Base-by-base conservation (phyloP, 2,797 vertebrate species). In the Sternarchorhynchus goeldii region DNA sequence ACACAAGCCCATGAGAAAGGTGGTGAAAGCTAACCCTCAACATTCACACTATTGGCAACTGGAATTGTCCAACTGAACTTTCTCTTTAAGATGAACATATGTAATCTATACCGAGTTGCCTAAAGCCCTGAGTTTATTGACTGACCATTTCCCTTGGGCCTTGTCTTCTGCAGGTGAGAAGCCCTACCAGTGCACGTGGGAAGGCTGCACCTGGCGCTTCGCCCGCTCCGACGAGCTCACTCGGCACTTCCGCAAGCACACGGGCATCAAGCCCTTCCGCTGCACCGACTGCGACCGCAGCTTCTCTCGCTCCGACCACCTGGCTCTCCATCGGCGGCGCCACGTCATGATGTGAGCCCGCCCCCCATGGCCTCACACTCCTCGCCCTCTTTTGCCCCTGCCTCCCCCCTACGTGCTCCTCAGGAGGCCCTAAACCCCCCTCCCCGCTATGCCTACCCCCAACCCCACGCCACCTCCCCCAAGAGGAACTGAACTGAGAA, bases 131-230 rank as follows among this genome's bases (percentile, higher is more conserved):
- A 68, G 31, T 25, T 25, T 63, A 17, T 1, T 0, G 7, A 2
- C 5, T 25, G 17, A 73, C 5, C 25, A 5, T 73, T 31, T 34
- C 17, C 12, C n/a, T 57, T 29, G 57, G 25, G 1, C 72, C 18
- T 66, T 50, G 18, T 18, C 55, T 6, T 76, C 31, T 66, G 0
- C 89, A 98, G 97, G 97, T 36, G 97, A 99, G 92, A 99, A 99
- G 78, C 97, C 97, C 50, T 99, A 98, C 91, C 95, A 96, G 84
- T 99, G 97, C 81, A 98, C 96, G 76, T 98, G 96, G 97, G 97
- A 97, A 86, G 96, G 96, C 87, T 98, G 97, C 92, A 95, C 94
- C 84, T 98, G 97, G 97, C 95, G 96, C 80, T 99, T 98, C 67
- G 96, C 97, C 73, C 96, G 96, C 85, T 99, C 97, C 0, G 97